A percentile compares a stretch with the other conserved stretches of the same genome.
phyloP scores from a whole-genome alignment of 2,888 invertebrate species.

The Leptopilina syphax region DNA sequence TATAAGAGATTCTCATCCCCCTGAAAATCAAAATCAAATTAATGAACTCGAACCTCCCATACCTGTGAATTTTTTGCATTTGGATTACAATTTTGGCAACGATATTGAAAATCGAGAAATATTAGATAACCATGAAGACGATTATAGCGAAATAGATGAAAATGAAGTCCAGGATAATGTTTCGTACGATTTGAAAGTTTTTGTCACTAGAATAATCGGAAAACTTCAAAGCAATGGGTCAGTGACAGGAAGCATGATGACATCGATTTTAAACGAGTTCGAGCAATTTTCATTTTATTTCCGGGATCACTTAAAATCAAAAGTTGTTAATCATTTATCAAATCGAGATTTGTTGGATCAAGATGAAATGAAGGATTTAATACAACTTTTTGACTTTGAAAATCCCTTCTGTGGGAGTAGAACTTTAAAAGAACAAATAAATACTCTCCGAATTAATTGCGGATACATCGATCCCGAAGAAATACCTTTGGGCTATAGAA shows the following conservation, averaged over 20 bases:
- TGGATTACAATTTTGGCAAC: not conserved
- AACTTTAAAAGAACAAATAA: conserved; percentile 43
- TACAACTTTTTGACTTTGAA: conserved; percentile 41
- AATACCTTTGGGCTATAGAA: conserved; percentile 27
- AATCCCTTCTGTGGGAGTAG: conserved; percentile 42
- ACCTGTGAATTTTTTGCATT: not conserved
- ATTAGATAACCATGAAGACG: no score
- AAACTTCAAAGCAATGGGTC: conserved; percentile 44
- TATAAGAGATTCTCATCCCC: not conserved
- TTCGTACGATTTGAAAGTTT: conserved; percentile 17
- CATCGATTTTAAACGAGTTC: conserved; percentile 44
- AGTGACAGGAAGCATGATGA: conserved; percentile 42
- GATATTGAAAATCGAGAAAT: not conserved
- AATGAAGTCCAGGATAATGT: not conserved
- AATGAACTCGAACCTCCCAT: no score
- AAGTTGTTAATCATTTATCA: not conserved
- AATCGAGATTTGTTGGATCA: not conserved
- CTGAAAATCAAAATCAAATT: not conserved
- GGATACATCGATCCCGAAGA: conserved; percentile 3
- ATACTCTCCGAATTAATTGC: conserved; percentile 36
- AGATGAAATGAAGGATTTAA: conserved; percentile 33
- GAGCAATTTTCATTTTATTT: not conserved
- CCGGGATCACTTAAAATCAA: not conserved
- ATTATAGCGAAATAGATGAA: conserved; percentile 9
- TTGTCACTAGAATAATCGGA: conserved; percentile 27